Conservation (phyloP, 2,888 invertebrate genomes). For the Drosophila subquinaria region DNA sequence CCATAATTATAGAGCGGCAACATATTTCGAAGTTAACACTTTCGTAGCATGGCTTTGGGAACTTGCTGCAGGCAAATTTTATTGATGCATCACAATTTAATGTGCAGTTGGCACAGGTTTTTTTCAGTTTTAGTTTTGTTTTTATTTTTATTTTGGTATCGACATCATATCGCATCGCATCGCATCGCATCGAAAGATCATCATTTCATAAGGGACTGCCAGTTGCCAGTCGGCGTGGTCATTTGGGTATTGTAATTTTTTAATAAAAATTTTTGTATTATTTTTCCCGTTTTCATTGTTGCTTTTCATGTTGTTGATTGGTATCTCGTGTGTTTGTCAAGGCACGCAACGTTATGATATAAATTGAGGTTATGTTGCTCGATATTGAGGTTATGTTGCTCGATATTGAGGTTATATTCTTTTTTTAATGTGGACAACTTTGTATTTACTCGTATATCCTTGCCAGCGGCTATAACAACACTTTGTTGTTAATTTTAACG, state of each 20-base stretch:
- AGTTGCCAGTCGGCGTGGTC: conserved; percentile 12
- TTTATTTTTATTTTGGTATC: conserved; percentile 24
- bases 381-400: conserved; percentile 41
- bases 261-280: conserved; percentile 70
- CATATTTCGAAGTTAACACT: conserved; percentile 85
- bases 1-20: conserved; percentile 85
- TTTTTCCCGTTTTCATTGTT: conserved; percentile 34
- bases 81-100: conserved; percentile 82
- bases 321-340: conserved; percentile 71
- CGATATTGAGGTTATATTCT: conserved; percentile 40
- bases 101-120: conserved; percentile 69
- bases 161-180: conserved; percentile 40
- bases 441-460: conserved; percentile 26
- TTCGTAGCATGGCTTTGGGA: conserved; percentile 83
- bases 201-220: conserved; percentile 60
- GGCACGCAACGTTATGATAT: conserved; percentile 65
- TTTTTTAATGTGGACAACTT: conserved; percentile 16
- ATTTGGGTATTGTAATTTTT: conserved; percentile 71
- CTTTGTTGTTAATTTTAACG: conserved; percentile 29
- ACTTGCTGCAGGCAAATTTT: conserved; percentile 81
- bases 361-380: conserved; percentile 41
- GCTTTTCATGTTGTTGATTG: conserved; percentile 76
- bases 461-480: conserved; percentile 27
- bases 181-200: conserved; percentile 54
- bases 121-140: neutral